A percentile compares a stretch with the other conserved stretches of the same genome.
phyloP scores from a whole-genome alignment of 1,140 invertebrate species.

The Papilio dardanus region DNA sequence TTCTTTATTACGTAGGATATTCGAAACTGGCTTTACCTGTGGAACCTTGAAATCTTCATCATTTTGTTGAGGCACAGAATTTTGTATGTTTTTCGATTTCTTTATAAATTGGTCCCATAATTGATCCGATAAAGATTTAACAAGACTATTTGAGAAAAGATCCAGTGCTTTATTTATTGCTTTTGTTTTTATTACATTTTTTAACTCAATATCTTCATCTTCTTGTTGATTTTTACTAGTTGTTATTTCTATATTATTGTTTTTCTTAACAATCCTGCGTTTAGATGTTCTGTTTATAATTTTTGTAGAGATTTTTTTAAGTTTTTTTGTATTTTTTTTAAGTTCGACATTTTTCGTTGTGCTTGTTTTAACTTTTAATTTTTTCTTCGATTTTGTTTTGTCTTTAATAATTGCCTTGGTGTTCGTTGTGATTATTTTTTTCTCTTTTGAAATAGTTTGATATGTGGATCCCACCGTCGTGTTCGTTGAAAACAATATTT shows the following conservation, averaged over 20 bases:
- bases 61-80: not conserved
- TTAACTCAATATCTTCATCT: not conserved
- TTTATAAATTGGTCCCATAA: not conserved
- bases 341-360: not conserved
- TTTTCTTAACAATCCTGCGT: not conserved
- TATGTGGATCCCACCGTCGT: not conserved
- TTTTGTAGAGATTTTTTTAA: not conserved
- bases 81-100: not conserved
- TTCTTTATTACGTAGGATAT: not conserved
- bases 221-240: not conserved
- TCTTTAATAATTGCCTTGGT: not conserved
- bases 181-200: constrained; percentile 11
- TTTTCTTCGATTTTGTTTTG: not conserved
- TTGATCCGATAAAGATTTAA: constrained; percentile 18
- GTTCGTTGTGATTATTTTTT: not conserved
- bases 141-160: constrained; percentile 13
- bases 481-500: not conserved
- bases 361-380: not conserved
- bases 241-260: not conserved
- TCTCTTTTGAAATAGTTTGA: not conserved
- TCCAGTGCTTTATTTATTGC: not conserved
- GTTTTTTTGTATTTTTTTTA: not conserved
- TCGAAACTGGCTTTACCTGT: not conserved
- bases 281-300: not conserved
- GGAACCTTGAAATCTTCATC: not conserved